phyloP scores from a whole-genome alignment of 2,797 vertebrate genomes.

The Psittacula echo region DNA sequence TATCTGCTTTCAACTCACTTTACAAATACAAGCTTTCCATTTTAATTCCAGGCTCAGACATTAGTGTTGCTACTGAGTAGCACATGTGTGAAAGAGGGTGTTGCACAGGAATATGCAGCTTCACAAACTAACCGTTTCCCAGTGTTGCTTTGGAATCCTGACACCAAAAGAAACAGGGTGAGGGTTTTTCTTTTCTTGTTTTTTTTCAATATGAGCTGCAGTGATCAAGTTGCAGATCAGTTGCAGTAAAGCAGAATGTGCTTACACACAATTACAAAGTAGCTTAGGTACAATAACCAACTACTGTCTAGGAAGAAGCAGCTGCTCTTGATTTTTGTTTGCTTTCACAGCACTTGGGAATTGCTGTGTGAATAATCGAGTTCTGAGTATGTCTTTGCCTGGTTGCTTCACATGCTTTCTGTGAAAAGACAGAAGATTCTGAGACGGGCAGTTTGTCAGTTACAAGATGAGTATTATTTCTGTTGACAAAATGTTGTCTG shows the following conservation, averaged over 20 bases:
- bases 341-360: neutral
- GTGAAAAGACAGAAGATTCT: neutral
- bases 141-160: neutral
- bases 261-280: neutral
- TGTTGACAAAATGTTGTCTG: neutral
- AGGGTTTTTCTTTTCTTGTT: neutral
- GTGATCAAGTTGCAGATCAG: neutral
- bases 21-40: conserved; percentile 4
- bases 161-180: neutral
- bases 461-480: neutral
- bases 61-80: neutral
- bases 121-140: neutral
- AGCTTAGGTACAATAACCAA: neutral
- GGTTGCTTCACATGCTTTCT: neutral
- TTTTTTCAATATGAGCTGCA: neutral
- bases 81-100: neutral
- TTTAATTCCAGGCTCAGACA: neutral
- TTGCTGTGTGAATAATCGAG: neutral
- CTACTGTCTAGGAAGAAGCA: neutral
- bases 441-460: neutral
- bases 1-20: neutral
- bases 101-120: neutral
- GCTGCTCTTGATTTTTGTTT: neutral
- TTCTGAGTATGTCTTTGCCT: neutral
- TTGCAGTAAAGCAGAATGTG: neutral